A percentile compares a stretch with the other conserved stretches of the same genome.
Evolutionary conservation across 2,888 invertebrate genomes (phyloP).

Genomic region (Amphiduros pacificus): DNA sequence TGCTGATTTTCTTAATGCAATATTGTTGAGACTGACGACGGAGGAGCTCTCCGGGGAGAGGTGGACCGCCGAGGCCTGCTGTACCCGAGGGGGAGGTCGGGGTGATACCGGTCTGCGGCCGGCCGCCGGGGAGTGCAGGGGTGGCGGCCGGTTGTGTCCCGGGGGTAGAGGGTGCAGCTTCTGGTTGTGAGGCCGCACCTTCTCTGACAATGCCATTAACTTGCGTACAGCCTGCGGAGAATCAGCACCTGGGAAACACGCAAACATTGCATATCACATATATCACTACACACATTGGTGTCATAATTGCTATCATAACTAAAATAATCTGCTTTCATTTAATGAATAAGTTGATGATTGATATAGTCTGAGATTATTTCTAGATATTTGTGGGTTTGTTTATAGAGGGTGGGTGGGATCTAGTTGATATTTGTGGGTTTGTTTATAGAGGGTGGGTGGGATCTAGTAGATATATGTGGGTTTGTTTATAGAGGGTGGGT

Average conservation of each 20-base stretch:
- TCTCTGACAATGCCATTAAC: slow-evolving; percentile 78
- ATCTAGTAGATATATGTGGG: too few species aligned
- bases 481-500: too few species aligned
- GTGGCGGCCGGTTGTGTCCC: slow-evolving; percentile 68
- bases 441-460: too few species aligned
- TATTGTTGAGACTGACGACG: slow-evolving; percentile 87
- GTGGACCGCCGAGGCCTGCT: slow-evolving; percentile 76
- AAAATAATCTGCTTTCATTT: too few species aligned
- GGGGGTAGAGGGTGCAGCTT: slow-evolving; percentile 81
- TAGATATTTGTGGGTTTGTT: too few species aligned
- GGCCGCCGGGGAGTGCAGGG: slow-evolving; percentile 3
- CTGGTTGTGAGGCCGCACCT: slow-evolving; percentile 54
- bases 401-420: too few species aligned
- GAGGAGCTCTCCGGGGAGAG: slow-evolving; percentile 93
- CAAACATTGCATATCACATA: too few species aligned
- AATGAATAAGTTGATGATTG: too few species aligned
- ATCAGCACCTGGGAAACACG: slow-evolving; percentile 85
- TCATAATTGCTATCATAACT: too few species aligned
- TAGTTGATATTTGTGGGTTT: too few species aligned
- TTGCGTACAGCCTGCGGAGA: slow-evolving; percentile 97
- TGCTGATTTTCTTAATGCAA: slow-evolving; percentile 80
- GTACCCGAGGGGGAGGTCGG: slow-evolving; percentile 62
- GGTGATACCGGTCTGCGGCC: slow-evolving; percentile 82
- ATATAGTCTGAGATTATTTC: too few species aligned
- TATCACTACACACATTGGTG: too few species aligned